Base-by-base conservation (phyloP, 2,888 invertebrate genomes). In the Pollenia angustigena region DNA sequence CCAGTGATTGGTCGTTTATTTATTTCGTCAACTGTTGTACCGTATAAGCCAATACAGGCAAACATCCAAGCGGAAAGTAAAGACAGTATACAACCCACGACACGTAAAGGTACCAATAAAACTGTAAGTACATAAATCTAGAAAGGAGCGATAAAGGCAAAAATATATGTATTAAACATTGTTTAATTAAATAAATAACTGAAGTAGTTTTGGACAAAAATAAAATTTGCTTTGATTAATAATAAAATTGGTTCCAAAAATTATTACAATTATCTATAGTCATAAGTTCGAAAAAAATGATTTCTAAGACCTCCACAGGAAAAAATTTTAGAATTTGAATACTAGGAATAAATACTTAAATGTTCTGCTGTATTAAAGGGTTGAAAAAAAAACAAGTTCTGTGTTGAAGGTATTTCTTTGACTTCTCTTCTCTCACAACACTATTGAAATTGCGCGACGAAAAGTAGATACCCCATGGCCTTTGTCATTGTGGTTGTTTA, bases 41-140 rank as follows among this genome's bases (percentile, higher is more conserved):
- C 98, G 91, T 95, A 95, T 14, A 98, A 94, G 50, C 98, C 97
- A 83, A 98, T 94, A 90, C 96, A 96, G 48, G 98, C 98, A 71
- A 98, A 94, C 87, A 97, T 94, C 97, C 98, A 98, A 0, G 97
- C 97, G 18, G 96, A 94, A 81, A 97, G 95, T 81, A 98, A 95
- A 85, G 97, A 95, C 72, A 96, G 94, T 87, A 96, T 95, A 89
- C 97, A 97, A 74, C 97, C 95, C 18, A 97, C 94, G 71, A 98
- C 95, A 82, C 98, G 95, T 80, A 98, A 94, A 52, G 98, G 98
- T 87, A 98, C 94, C 74, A 98, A 93, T 69, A 97, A 95, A 81
- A 98, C 95, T 14, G 98, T 97, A 93, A 98, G 95, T 90, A 98
- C 94, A 89, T 96, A 96, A 90, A 98, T 97, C 98, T 89, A 58